Conservation (phyloP, 2,113 vertebrate species). For the Hippocampus mohnikei region DNA sequence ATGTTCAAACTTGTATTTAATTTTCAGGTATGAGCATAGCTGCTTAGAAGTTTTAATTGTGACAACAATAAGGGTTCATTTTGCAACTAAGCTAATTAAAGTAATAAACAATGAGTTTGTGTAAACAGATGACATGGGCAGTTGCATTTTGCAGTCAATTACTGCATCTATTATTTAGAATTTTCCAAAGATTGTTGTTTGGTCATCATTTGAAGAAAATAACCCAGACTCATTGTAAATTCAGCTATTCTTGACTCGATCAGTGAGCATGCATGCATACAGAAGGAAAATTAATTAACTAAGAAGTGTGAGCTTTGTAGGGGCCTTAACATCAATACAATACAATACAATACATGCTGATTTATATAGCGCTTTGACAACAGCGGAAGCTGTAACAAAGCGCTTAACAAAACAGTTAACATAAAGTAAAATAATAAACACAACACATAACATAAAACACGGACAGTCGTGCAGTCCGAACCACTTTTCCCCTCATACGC, state of each 20-base stretch:
- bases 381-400: too few species aligned
- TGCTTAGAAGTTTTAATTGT: neutral
- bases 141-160: neutral
- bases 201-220: slow-evolving; percentile 1
- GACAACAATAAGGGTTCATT: neutral
- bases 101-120: neutral
- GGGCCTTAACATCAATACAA: neutral
- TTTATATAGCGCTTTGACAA: too few species aligned
- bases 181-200: slow-evolving; percentile 1
- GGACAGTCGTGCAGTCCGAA: too few species aligned
- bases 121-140: neutral
- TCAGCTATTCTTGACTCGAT: neutral
- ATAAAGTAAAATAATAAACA: too few species aligned
- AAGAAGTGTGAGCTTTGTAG: neutral
- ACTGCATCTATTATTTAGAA: slow-evolving; percentile 2
- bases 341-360: too few species aligned
- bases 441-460: too few species aligned
- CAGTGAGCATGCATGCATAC: neutral
- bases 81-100: neutral
- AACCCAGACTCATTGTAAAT: slow-evolving; percentile 1
- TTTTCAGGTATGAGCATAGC: neutral
- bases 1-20: neutral
- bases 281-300: neutral
- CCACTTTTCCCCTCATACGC: too few species aligned
- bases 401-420: too few species aligned